Percentiles rank a stretch among this genome's conserved stretches.
Evolutionary conservation across 2,113 vertebrate species (phyloP).

Genomic region (Castor canadensis): DNA sequence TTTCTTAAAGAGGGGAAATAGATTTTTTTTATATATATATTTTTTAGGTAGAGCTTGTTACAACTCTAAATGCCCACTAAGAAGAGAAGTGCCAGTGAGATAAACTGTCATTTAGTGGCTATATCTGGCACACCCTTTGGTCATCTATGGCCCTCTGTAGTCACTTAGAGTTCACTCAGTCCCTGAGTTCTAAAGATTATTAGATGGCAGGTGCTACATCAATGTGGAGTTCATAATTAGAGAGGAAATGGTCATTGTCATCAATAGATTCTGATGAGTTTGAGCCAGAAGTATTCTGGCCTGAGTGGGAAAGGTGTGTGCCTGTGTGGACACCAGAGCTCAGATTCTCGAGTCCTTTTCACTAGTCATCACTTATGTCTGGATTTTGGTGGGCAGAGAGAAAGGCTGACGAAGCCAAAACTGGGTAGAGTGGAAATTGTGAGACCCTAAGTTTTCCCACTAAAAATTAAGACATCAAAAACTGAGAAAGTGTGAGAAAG

Average conservation of each 20-base stretch:
- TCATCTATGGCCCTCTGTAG: neutral
- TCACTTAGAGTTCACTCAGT: neutral
- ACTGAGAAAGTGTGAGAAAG: neutral
- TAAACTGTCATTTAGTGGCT: neutral
- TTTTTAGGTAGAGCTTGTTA: neutral
- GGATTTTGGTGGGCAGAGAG: neutral
- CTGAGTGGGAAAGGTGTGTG: neutral
- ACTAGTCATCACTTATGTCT: neutral
- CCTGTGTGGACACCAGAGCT: neutral
- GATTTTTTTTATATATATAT: too few species aligned
- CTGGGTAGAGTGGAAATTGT: neutral
- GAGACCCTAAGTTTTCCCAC: neutral
- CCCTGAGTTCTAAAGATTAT: neutral
- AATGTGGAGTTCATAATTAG: neutral
- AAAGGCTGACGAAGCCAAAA: neutral
- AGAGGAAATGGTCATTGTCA: neutral
- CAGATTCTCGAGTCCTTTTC: neutral
- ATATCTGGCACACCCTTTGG: accelerated
- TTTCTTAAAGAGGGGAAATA: neutral
- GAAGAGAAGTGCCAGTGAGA: neutral
- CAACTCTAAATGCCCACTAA: neutral
- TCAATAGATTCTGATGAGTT: neutral
- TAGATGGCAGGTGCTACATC: neutral
- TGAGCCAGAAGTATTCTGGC: neutral
- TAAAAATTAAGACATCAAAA: neutral